Evolutionary conservation across 2,888 invertebrate species (phyloP).

Genomic region (Andrena minutula): DNA sequence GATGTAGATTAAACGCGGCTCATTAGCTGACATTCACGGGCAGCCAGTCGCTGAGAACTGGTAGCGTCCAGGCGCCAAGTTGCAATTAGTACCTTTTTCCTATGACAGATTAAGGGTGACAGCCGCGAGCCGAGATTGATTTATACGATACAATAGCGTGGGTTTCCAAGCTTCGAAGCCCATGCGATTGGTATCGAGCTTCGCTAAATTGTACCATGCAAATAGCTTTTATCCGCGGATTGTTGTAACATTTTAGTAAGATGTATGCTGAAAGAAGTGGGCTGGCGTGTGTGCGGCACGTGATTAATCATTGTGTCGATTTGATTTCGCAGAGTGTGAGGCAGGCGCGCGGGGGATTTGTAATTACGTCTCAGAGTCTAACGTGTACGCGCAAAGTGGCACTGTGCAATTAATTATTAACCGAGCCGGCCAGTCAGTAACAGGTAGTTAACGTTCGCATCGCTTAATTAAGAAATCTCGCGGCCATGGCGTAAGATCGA

Average conservation of each 20-base stretch:
- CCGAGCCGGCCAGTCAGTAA: not conserved
- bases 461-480: constrained; percentile 2
- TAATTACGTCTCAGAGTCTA: not conserved
- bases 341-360: not conserved
- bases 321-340: not conserved
- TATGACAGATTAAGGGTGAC: constrained; percentile 12
- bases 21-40: constrained; percentile 12
- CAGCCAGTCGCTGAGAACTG: not conserved
- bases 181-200: too few relatives aligned
- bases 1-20: constrained; percentile 39
- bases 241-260: not conserved
- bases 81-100: constrained; percentile 8
- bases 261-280: not conserved
- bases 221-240: constrained; percentile 2
- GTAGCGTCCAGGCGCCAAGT: not conserved
- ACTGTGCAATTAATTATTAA: constrained; percentile 12
- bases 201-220: not conserved
- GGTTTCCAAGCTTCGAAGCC: not conserved
- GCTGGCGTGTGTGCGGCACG: not conserved
- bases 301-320: constrained; percentile 12
- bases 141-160: not conserved
- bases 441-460: not conserved
- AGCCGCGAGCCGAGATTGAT: constrained; percentile 14
- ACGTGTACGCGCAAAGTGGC: not conserved
- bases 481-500: not conserved